Base-by-base conservation (phyloP, 2,888 invertebrate genomes). In the Aproaerema taeniolella region DNA sequence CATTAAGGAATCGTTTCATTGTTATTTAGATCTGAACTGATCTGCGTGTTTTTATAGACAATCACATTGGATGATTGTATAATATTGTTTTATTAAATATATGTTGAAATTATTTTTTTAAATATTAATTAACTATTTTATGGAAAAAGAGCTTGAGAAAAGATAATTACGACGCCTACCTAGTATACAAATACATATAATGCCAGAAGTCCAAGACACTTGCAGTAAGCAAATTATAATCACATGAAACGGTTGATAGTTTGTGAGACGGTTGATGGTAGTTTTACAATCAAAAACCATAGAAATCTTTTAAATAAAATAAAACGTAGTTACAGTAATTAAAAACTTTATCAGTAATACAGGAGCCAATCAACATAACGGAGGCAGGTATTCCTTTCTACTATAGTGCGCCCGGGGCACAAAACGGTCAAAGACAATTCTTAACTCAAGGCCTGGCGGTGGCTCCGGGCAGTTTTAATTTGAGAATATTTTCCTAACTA, bases 401-500 rank as follows among this genome's bases (percentile, higher is more conserved):
- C 78, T 79, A 81, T 61, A 59, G 58, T 46, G 43, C 49, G 78
- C 81, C 77, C 47, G 58, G 52, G 79, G 81, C 77, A 52, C 49
- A 50, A 59, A 57, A 53, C 66, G 71, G 65, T 66, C 76, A 76
- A 67, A 79, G 78, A 78, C 80, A 78, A 75, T 75, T 67, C 73
- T 67, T 63, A 65, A 65, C 61, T 64, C 67, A 58, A 61, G 61
- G 55, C 55, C 61, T 60, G 63, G 64, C 61, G 62, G 56, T 56
- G 53, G 72, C 77, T 63, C 60, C 61, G 65, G 77, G 79, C 75
- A 64, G 65, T 73, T 78, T 80, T 80, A 81, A 76, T 80, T 83
- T 80, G 78, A 82, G 77, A 79, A 83, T 83, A 85, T 85, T 86
- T 86, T 83, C 85, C 83, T 83, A 82, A 85, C 83, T 85, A 85